These are phyloP conservation scores for Plagodis dolabraria DNA, from an alignment of 2,888 invertebrate genomes.

Conservation along the genomic window DNA sequence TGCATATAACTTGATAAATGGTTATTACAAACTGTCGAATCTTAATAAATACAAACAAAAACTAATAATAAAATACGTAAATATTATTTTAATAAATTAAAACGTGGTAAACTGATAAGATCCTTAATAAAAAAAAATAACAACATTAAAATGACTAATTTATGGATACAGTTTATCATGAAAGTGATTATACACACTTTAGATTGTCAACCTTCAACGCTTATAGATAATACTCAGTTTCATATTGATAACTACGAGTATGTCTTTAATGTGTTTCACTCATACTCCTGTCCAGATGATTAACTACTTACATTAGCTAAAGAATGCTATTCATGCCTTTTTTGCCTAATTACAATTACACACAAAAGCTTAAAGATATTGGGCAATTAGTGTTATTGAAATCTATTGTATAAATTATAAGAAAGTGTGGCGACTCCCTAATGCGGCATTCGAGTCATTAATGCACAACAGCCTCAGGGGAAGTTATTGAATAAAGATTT, in stretches of 20 bases:
- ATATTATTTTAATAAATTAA: too few species aligned
- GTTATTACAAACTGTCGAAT: too few species aligned
- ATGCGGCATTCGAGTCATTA: conserved; percentile 11
- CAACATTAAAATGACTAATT: not conserved
- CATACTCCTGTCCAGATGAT: conserved; percentile 7
- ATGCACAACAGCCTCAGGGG: conserved; percentile 1
- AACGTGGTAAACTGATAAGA: too few species aligned
- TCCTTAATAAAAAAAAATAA: too few species aligned
- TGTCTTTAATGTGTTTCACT: not conserved
- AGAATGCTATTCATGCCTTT: conserved; percentile 12
- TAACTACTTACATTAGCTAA: conserved; percentile 3
- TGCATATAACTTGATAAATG: too few species aligned
- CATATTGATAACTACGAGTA: not conserved
- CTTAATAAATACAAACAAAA: too few species aligned
- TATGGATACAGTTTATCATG: conserved; percentile 23
- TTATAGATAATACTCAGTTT: conserved; percentile 3
- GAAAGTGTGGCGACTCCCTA: conserved; percentile 22
- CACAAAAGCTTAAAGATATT: conserved; percentile 18
- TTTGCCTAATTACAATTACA: conserved; percentile 20
- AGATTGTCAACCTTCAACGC: conserved; percentile 16
- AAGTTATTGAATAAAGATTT: conserved; percentile 2
- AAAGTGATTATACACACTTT: conserved; percentile 22
- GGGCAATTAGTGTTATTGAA: conserved; percentile 19
- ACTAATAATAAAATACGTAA: too few species aligned
- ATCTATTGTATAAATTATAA: conserved; percentile 19